Conservation (phyloP, 2,888 invertebrate species). For the Leptothorax acervorum region DNA sequence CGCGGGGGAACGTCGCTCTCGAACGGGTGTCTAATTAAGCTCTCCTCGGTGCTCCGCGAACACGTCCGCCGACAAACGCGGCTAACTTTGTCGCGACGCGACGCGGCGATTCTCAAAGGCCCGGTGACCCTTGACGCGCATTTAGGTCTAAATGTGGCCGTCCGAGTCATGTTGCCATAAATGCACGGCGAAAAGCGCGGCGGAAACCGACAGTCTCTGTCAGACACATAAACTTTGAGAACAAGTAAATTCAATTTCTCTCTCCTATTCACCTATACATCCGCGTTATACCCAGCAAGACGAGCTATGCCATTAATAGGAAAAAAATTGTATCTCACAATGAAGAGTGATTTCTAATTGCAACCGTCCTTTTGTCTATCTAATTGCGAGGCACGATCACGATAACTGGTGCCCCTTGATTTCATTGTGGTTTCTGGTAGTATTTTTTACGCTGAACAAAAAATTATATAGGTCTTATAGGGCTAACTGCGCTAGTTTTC, state of each 20-base stretch:
- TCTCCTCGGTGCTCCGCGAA: slow-evolving; percentile 33
- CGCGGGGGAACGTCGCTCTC: slow-evolving; percentile 58
- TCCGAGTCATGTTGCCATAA: not conserved
- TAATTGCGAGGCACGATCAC: no score
- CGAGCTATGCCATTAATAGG: no score
- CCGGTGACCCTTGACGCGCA: not conserved
- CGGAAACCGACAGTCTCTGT: not conserved
- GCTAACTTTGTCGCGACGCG: slow-evolving; percentile 29
- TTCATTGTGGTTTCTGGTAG: no score
- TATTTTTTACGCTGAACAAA: no score
- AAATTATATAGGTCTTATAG: no score
- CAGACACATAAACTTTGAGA: not conserved
- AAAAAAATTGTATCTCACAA: no score
- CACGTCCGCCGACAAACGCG: slow-evolving; percentile 38
- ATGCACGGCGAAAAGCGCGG: not conserved
- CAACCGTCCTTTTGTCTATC: no score
- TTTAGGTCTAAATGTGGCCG: slow-evolving; percentile 40
- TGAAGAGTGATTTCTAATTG: no score
- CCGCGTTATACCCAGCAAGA: no score
- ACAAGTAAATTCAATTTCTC: not conserved
- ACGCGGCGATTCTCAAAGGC: slow-evolving; percentile 38
- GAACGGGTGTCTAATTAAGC: slow-evolving; percentile 70
- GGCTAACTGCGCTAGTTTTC: no score
- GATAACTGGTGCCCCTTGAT: no score
- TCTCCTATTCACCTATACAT: not conserved